phyloP scores from a whole-genome alignment of 2,113 vertebrate species.

The Chrysochloris asiatica region DNA sequence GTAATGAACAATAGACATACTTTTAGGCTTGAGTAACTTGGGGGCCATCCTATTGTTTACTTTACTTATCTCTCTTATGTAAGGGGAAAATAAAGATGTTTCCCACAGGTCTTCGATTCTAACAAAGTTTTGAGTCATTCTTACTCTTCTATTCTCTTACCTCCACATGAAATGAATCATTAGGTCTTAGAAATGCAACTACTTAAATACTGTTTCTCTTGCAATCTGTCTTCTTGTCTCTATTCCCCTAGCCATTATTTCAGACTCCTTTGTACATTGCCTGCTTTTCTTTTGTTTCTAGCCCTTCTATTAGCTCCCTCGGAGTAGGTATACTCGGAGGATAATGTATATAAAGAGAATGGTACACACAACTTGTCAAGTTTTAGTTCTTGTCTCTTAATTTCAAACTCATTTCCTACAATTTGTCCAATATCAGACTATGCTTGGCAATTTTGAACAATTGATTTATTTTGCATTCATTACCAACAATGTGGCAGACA shows the following conservation, averaged over 20 bases:
- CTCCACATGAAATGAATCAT: slow-evolving; percentile 61
- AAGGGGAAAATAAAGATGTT: slow-evolving; percentile 63
- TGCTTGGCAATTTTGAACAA: not conserved
- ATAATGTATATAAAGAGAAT: not conserved
- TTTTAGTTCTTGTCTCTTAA: not conserved
- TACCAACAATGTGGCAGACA: not conserved
- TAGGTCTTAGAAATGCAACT: slow-evolving; percentile 33
- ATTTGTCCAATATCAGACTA: not conserved
- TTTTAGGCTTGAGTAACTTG: slow-evolving; percentile 58
- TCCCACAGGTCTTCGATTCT: slow-evolving; percentile 28
- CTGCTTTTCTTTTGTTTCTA: not conserved
- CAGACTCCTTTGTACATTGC: not conserved
- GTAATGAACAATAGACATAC: slow-evolving; percentile 31
- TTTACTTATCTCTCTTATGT: slow-evolving; percentile 46
- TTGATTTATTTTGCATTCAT: not conserved
- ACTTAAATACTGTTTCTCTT: slow-evolving; percentile 46
- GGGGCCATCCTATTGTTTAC: slow-evolving; percentile 44
- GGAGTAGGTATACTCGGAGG: not conserved
- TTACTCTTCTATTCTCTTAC: slow-evolving; percentile 26
- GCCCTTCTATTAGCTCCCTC: not conserved
- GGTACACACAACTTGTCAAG: not conserved
- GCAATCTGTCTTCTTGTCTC: slow-evolving; percentile 36
- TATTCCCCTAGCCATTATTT: not conserved
- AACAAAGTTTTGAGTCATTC: slow-evolving; percentile 55
- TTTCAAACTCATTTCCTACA: not conserved